Conservation (phyloP, 2,797 vertebrate genomes). For the Hylomyscus alleni region DNA sequence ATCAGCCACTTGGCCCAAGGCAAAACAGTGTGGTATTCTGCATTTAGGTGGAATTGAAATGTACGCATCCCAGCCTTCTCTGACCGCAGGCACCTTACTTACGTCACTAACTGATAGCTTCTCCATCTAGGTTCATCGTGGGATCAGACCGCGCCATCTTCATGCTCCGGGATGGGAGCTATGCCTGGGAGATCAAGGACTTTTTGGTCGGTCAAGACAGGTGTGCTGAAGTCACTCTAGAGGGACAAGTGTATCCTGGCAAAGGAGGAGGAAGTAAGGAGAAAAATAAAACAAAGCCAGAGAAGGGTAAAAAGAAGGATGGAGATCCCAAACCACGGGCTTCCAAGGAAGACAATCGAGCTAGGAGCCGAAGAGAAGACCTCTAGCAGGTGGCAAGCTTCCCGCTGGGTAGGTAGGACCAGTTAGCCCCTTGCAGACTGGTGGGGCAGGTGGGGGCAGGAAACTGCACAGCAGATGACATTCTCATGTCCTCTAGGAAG, state of each 20-base stretch:
- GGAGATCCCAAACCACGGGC: slow-evolving; percentile 79
- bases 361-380: slow-evolving; percentile 89
- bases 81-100: not conserved
- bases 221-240: slow-evolving; percentile 95
- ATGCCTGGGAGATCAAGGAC: slow-evolving; percentile 98
- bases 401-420: not conserved
- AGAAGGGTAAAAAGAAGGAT: slow-evolving; percentile 89
- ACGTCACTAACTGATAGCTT: rapidly evolving
- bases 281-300: slow-evolving; percentile 89
- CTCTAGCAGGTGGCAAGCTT: slow-evolving; percentile 87
- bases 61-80: not conserved
- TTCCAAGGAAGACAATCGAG: slow-evolving; percentile 86
- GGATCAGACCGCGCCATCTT: slow-evolving; percentile 96
- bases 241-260: slow-evolving; percentile 97
- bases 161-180: slow-evolving; percentile 96
- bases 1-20: not conserved
- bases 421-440: not conserved
- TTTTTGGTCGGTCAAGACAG: slow-evolving; percentile 94
- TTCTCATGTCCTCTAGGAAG: not conserved
- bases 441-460: not conserved
- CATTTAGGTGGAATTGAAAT: not conserved
- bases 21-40: not conserved
- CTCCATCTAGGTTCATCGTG: slow-evolving; percentile 94
- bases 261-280: slow-evolving; percentile 90
- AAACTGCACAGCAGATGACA: not conserved